Conservation (phyloP, 1,140 invertebrate species). For the Euschistus heros region DNA sequence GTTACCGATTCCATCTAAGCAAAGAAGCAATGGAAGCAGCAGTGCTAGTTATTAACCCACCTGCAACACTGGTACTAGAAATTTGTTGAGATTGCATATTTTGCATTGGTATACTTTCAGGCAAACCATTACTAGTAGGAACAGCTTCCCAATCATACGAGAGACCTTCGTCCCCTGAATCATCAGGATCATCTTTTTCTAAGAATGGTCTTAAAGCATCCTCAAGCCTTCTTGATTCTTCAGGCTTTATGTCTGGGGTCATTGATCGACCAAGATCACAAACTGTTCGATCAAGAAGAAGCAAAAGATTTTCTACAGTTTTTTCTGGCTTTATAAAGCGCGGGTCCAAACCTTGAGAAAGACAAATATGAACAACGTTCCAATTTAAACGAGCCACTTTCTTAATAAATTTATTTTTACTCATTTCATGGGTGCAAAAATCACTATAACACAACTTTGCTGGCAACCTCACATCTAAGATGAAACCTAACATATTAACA, state of each 20-base stretch:
- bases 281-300: constrained; percentile 51
- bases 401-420: constrained; percentile 57
- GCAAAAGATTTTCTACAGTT: constrained; percentile 61
- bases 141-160: constrained; percentile 58
- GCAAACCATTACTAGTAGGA: constrained; percentile 29
- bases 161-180: constrained; percentile 52
- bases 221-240: constrained; percentile 42
- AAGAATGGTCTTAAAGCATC: constrained; percentile 46
- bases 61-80: constrained; percentile 46
- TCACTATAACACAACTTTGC: constrained; percentile 66
- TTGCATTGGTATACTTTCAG: not conserved
- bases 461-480: constrained; percentile 63
- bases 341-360: constrained; percentile 60
- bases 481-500: constrained; percentile 63
- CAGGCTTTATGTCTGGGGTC: constrained; percentile 44
- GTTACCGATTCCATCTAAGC: constrained; percentile 38
- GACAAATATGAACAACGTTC: constrained; percentile 70
- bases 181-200: constrained; percentile 48
- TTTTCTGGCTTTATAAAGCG: constrained; percentile 51
- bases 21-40: constrained; percentile 56
- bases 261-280: constrained; percentile 57
- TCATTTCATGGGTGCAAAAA: constrained; percentile 58
- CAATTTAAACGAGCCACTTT: constrained; percentile 67
- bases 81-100: constrained; percentile 31
- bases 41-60: constrained; percentile 55